Evolutionary conservation across 1,140 invertebrate genomes (phyloP).

Genomic region (Formica exsecta): DNA sequence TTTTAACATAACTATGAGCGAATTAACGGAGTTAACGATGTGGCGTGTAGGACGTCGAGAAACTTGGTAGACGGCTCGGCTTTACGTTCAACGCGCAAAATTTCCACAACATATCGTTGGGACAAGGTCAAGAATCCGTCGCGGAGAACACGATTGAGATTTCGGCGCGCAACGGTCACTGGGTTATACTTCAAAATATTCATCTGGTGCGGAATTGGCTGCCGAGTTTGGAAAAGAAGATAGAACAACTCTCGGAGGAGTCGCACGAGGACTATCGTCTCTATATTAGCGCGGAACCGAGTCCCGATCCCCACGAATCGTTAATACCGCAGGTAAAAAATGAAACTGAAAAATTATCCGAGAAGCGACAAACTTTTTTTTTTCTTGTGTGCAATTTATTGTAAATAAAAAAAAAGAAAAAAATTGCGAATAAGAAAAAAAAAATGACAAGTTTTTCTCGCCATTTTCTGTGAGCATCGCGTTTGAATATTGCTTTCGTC

Average conservation of each 20-base stretch:
- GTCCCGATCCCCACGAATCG: slow-evolving; percentile 87
- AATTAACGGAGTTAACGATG: slow-evolving; percentile 7
- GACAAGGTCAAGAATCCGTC: slow-evolving; percentile 97
- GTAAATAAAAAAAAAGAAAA: too few species aligned
- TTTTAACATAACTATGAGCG: background rate
- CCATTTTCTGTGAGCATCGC: background rate
- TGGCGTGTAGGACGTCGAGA: slow-evolving; percentile 91
- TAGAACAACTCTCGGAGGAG: slow-evolving; percentile 92
- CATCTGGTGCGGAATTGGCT: slow-evolving; percentile 97
- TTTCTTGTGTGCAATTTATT: background rate
- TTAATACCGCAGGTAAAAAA: slow-evolving; percentile 89
- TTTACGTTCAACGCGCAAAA: slow-evolving; percentile 93
- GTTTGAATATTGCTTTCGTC: too few species aligned
- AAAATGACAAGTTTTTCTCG: too few species aligned
- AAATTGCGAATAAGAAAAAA: too few species aligned
- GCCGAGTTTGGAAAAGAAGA: slow-evolving; percentile 94
- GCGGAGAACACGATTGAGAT: slow-evolving; percentile 95
- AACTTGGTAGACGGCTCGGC: slow-evolving; percentile 92
- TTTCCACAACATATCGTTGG: slow-evolving; percentile 97
- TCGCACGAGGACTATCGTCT: slow-evolving; percentile 88
- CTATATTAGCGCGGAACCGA: slow-evolving; percentile 91
- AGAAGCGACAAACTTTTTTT: background rate
- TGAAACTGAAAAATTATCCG: background rate
- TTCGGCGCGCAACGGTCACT: slow-evolving; percentile 93
- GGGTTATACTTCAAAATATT: slow-evolving; percentile 97